Evolutionary conservation across 2,888 invertebrate species (phyloP).

Genomic region (Hecatera dysodea): DNA sequence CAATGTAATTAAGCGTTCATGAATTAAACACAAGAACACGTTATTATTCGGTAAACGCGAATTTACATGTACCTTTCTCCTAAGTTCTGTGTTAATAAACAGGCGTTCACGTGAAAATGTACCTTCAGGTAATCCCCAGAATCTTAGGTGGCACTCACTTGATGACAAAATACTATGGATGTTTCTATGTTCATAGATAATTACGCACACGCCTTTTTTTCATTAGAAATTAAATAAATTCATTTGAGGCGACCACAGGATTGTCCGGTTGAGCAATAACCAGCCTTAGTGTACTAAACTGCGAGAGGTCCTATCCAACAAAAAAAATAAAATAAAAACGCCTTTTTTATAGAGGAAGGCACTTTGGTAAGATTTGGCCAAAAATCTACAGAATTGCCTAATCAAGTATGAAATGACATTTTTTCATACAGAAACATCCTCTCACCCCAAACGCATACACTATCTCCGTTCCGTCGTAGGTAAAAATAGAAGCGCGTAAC

Average conservation of each 20-base stretch:
- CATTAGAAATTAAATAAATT: too few relatives aligned
- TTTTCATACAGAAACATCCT: too few relatives aligned
- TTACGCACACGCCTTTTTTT: not conserved
- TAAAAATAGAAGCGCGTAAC: constrained; percentile 35
- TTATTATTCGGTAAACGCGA: constrained; percentile 43
- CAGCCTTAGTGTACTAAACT: too few relatives aligned
- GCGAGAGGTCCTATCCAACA: too few relatives aligned
- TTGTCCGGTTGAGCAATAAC: too few relatives aligned
- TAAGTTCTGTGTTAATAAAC: constrained; percentile 36
- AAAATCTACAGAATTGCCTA: not conserved
- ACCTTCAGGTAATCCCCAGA: constrained; percentile 10
- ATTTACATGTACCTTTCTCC: constrained; percentile 25
- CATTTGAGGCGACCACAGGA: too few relatives aligned
- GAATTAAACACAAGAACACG: constrained; percentile 37
- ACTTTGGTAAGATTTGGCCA: too few relatives aligned
- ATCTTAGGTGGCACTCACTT: constrained; percentile 15
- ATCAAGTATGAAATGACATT: not conserved
- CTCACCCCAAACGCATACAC: too few relatives aligned
- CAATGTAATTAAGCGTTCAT: constrained; percentile 40
- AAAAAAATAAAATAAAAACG: too few relatives aligned
- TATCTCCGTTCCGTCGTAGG: too few relatives aligned
- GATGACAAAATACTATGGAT: constrained; percentile 9
- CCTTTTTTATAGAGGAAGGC: not conserved
- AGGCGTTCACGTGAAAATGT: constrained; percentile 16
- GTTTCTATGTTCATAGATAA: not conserved